Base-by-base conservation (phyloP, 2,113 vertebrate genomes). In the Hemichromis elongatus region DNA sequence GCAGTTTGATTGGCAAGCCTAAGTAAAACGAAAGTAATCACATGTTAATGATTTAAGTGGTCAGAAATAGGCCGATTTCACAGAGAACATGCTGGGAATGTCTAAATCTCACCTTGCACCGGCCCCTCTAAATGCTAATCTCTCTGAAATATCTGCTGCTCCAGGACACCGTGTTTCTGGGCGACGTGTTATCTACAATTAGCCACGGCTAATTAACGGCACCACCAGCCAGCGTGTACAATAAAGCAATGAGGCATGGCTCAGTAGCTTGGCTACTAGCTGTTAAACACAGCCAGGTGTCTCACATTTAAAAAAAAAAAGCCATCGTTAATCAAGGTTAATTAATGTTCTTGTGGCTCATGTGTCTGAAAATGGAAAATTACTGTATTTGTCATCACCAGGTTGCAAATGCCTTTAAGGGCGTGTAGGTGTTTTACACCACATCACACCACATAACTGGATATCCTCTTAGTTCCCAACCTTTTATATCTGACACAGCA, bases 11-110 rank as follows among this genome's bases (percentile, higher is more conserved):
- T 42, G 35, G 37, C 50, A 19, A 30, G 52, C 63, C 40, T 73
- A n/a, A 37, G 83, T 33, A 14, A 91, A 84, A 81, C 11, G n/a
- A 88, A 92, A 84, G 59, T 94, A 92, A 95, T 94, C 94, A 92
- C 92, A 92, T 94, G 94, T 94, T 88, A 94, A 94, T 95, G 89
- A 93, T 94, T 95, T 92, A 85, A 94, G 93, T 92, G 88, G 89
- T 80, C 86, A 88, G 83, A 80, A 91, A 95, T 86, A 90, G 92
- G 90, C 85, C 7, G 84, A 86, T 92, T 94, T 93, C 86, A 75
- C 33, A 18, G 35, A 70, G 93, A 94, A 91, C 90, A 94, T 26
- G 92, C 90, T 77, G 91, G 85, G 94, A 96, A 96, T 95, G 93
- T 93, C 87, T 91, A 94, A 95, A 96, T 92, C 93, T 91, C 78